Conservation (phyloP, 2,888 invertebrate species). For the Sarcophaga subvicina region DNA sequence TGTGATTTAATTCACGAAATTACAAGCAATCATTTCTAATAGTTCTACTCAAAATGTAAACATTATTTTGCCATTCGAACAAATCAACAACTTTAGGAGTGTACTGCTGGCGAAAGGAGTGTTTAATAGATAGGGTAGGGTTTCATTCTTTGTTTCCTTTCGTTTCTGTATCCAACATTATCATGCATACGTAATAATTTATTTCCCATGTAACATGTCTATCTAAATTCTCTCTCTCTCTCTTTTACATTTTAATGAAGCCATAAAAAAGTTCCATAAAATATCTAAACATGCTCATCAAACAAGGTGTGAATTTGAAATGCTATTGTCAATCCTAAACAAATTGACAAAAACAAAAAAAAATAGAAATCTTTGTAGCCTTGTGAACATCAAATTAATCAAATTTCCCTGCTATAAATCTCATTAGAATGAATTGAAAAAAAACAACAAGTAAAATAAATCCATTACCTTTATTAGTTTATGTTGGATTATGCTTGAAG, state of each 20-base stretch:
- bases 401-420: conserved; percentile 36
- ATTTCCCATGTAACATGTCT: neutral
- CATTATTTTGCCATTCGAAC: conserved; percentile 22
- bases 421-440: conserved; percentile 30
- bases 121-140: conserved; percentile 13
- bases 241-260: no score
- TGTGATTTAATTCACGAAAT: neutral
- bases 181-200: neutral
- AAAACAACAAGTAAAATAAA: neutral
- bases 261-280: neutral
- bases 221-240: no score
- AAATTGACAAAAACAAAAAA: conserved; percentile 11
- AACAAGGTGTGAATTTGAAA: conserved; percentile 47
- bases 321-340: conserved; percentile 46
- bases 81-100: conserved; percentile 18
- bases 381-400: conserved; percentile 14
- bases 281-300: neutral
- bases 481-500: no score
- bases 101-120: conserved; percentile 32
- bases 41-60: neutral
- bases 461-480: conserved; percentile 16
- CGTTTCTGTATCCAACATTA: neutral
- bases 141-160: conserved; percentile 2
- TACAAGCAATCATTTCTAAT: neutral
- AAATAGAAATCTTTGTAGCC: neutral